These are phyloP conservation scores for Stegana nigrithorax DNA, from an alignment of 2,888 invertebrate genomes.

Conservation along the genomic window DNA sequence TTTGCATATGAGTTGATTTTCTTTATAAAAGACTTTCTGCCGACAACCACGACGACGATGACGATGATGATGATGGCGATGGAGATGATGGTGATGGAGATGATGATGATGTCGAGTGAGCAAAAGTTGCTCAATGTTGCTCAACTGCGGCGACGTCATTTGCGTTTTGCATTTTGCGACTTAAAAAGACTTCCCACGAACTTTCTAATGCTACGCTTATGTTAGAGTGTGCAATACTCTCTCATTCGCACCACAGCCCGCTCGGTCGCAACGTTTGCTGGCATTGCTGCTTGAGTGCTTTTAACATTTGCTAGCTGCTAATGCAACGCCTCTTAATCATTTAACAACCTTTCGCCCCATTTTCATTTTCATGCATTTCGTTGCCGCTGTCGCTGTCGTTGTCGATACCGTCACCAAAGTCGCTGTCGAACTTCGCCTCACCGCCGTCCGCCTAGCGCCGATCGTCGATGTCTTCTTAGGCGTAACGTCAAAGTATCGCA, in stretches of 20 bases:
- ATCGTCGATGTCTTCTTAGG: background rate
- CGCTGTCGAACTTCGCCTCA: no score
- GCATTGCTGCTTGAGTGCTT: background rate
- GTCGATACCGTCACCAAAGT: background rate
- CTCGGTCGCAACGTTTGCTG: background rate
- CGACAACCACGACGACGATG: background rate
- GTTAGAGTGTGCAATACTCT: no score
- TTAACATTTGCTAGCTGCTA: constrained; percentile 33
- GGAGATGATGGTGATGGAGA: background rate
- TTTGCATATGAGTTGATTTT: constrained; percentile 39
- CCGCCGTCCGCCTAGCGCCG: no score
- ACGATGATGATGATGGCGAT: constrained; percentile 5
- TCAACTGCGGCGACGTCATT: no score
- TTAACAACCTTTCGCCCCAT: constrained; percentile 60
- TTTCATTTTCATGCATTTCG: constrained; percentile 40
- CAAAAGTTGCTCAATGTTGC: constrained; percentile 32
- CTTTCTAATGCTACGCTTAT: constrained; percentile 58
- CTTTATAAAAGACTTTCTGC: constrained; percentile 49
- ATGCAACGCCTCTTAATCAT: constrained; percentile 59
- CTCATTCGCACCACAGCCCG: background rate
- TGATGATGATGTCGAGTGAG: background rate
- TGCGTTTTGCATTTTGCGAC: constrained; percentile 28
- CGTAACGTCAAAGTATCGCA: background rate
- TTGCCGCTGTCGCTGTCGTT: background rate
- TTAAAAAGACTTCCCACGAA: constrained; percentile 57